phyloP scores from a whole-genome alignment of 2,888 invertebrate genomes.

The Polyploca ridens region DNA sequence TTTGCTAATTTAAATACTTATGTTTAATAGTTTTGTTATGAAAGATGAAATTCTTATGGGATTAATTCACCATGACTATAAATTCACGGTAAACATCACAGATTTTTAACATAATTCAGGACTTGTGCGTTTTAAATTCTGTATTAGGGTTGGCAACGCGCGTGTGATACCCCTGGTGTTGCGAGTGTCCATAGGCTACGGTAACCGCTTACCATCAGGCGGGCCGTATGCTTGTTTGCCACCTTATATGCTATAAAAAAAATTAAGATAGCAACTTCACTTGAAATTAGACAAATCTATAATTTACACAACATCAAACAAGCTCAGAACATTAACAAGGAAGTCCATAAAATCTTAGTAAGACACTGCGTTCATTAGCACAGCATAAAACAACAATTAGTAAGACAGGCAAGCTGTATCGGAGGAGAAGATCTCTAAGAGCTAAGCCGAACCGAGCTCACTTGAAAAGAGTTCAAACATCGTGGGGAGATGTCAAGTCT shows the following conservation, averaged over 20 bases:
- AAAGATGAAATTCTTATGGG: neutral
- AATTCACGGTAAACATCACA: too few species aligned
- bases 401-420: slow-evolving; percentile 25
- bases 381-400: slow-evolving; percentile 71
- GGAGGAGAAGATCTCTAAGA: slow-evolving; percentile 27
- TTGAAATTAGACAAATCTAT: neutral
- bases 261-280: neutral
- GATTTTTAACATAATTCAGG: too few species aligned
- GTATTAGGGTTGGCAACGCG: too few species aligned
- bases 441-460: slow-evolving; percentile 61
- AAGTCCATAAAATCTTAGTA: slow-evolving; percentile 44
- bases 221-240: too few species aligned
- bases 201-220: too few species aligned
- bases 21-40: neutral
- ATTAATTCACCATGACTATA: too few species aligned
- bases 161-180: too few species aligned
- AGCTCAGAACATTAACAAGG: slow-evolving; percentile 29
- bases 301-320: slow-evolving; percentile 13
- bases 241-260: too few species aligned
- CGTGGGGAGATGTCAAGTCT: slow-evolving; percentile 60
- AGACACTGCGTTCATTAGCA: slow-evolving; percentile 57
- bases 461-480: slow-evolving; percentile 66
- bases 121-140: too few species aligned
- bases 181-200: too few species aligned
- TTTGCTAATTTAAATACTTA: neutral